Evolutionary conservation across 23 tunicate genomes (phyloP).

Genomic region (Aplidium turbinatum): DNA sequence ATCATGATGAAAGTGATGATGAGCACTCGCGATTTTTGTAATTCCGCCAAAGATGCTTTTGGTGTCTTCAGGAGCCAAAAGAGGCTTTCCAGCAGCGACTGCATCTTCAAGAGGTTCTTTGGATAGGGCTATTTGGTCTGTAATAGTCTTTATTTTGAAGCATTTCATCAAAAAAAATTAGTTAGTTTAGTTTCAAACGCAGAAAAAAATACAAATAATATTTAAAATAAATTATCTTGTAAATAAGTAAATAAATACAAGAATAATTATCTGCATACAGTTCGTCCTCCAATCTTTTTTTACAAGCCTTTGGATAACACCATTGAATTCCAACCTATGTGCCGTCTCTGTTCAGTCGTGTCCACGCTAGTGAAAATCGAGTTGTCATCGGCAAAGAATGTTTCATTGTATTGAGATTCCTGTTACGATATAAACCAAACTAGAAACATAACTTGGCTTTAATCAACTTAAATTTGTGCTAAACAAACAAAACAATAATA

Average conservation of each 20-base stretch:
- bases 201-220: no score
- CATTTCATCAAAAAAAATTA: no score
- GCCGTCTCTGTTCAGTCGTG: slow-evolving; percentile 50
- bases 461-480: no score
- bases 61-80: slow-evolving; percentile 75
- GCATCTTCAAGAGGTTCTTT: slow-evolving; percentile 85
- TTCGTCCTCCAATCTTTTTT: no score
- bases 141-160: neutral
- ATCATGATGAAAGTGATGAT: slow-evolving; percentile 67
- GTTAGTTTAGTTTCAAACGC: no score
- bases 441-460: no score
- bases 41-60: slow-evolving; percentile 74
- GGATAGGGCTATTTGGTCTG: slow-evolving; percentile 31
- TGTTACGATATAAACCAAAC: no score
- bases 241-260: no score
- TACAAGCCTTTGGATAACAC: no score
- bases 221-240: no score
- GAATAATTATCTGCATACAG: no score
- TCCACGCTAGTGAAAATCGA: slow-evolving; percentile 33
- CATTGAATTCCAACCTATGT: slow-evolving; percentile 36
- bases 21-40: slow-evolving; percentile 47
- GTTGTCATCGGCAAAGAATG: slow-evolving; percentile 1
- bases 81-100: slow-evolving; percentile 45
- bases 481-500: no score
- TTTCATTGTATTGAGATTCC: neutral